phyloP scores from a whole-genome alignment of 2,113 vertebrate genomes.

The Gnathonemus echidnorhynchus region DNA sequence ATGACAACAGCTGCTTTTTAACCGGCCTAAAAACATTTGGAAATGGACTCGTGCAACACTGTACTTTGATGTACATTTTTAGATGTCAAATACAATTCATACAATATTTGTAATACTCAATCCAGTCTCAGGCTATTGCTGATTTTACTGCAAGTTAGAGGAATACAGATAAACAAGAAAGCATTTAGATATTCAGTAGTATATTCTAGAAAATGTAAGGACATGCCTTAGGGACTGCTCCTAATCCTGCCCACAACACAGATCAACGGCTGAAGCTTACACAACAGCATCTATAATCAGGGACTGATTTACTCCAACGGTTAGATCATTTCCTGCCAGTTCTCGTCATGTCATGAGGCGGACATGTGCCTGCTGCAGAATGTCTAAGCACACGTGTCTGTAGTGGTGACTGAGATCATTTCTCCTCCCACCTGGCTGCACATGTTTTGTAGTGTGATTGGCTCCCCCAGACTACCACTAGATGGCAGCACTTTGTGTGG shows the following conservation, averaged over 20 bases:
- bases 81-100: background rate
- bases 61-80: background rate
- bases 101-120: background rate
- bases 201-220: background rate
- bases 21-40: background rate
- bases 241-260: background rate
- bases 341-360: conserved; percentile 9
- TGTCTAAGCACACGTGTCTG: conserved; percentile 18
- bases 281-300: conserved; percentile 18
- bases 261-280: conserved; percentile 7
- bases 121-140: background rate
- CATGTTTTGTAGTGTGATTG: conserved; percentile 32
- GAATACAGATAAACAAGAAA: background rate
- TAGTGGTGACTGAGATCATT: conserved; percentile 8
- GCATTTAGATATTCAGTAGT: background rate
- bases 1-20: background rate
- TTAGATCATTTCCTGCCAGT: conserved; percentile 19
- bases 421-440: conserved; percentile 20
- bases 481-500: conserved; percentile 10
- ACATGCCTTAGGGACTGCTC: background rate
- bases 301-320: background rate
- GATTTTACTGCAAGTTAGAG: background rate
- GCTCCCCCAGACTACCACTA: background rate
- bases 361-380: conserved; percentile 4
- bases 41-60: background rate